These are phyloP conservation scores for Hippasteria phrygiana DNA, from an alignment of 53 echinoderm and acorn worm genomes.

Conservation along the genomic window DNA sequence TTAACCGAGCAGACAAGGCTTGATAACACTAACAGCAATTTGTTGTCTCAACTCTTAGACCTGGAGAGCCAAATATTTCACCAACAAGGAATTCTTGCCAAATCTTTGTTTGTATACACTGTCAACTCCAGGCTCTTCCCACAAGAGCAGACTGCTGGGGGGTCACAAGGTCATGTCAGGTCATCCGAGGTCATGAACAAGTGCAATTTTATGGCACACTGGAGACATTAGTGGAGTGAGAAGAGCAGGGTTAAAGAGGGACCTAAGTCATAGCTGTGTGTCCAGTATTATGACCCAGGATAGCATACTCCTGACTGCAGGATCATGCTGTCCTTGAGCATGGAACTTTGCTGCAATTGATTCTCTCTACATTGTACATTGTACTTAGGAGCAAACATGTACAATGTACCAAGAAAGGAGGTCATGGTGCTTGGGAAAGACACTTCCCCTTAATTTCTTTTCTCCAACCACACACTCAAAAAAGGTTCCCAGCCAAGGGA, in stretches of 20 bases:
- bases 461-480: too few relatives aligned
- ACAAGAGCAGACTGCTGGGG: slow-evolving; percentile 20
- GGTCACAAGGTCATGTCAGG: slow-evolving; percentile 39
- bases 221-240: not conserved
- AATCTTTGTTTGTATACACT: slow-evolving; percentile 42
- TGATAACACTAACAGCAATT: not conserved
- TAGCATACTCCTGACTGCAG: too few relatives aligned
- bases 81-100: not conserved
- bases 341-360: too few relatives aligned
- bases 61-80: not conserved
- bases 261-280: not conserved
- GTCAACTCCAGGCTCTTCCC: not conserved
- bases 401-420: too few relatives aligned
- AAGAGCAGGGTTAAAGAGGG: not conserved
- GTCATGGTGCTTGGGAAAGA: too few relatives aligned
- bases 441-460: too few relatives aligned
- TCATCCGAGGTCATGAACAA: slow-evolving; percentile 38
- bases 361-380: too few relatives aligned
- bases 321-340: too few relatives aligned
- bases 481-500: too few relatives aligned
- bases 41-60: not conserved
- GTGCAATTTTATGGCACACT: slow-evolving; percentile 1
- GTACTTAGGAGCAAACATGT: too few relatives aligned
- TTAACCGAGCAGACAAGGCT: not conserved
- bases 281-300: too few relatives aligned